Conservation (phyloP, 2,888 invertebrate species). For the Fabriciana adippe region DNA sequence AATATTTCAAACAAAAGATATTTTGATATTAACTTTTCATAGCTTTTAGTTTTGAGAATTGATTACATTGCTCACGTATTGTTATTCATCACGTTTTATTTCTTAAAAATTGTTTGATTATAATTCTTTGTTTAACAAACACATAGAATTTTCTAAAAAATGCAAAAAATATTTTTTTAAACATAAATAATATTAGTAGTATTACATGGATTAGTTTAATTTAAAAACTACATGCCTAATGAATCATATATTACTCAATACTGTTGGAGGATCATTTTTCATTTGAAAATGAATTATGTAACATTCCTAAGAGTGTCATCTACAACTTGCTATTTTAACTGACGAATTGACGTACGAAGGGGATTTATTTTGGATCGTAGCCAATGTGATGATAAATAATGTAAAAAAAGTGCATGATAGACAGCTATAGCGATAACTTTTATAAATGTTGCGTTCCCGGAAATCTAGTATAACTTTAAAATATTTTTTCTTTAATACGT, state of each 20-base stretch:
- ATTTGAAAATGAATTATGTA: background rate
- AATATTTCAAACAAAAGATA: constrained; percentile 3
- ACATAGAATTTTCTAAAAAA: too few species aligned
- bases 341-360: constrained; percentile 62
- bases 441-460: background rate
- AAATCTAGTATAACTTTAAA: background rate
- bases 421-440: constrained; percentile 18
- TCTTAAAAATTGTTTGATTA: too few species aligned
- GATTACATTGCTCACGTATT: background rate
- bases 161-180: too few species aligned
- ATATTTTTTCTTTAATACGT: background rate
- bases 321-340: constrained; percentile 42
- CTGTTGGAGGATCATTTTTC: background rate
- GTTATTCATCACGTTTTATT: background rate
- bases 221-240: too few species aligned
- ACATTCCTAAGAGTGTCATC: constrained; percentile 11
- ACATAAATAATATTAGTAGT: too few species aligned
- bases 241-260: too few species aligned
- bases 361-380: constrained; percentile 55
- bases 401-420: constrained; percentile 44
- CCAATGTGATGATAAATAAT: constrained; percentile 52
- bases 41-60: background rate
- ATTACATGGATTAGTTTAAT: too few species aligned
- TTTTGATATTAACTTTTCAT: constrained; percentile 6
- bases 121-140: too few species aligned